Conservation (phyloP, 1,140 invertebrate species). For the Diachasmimorpha longicaudata region DNA sequence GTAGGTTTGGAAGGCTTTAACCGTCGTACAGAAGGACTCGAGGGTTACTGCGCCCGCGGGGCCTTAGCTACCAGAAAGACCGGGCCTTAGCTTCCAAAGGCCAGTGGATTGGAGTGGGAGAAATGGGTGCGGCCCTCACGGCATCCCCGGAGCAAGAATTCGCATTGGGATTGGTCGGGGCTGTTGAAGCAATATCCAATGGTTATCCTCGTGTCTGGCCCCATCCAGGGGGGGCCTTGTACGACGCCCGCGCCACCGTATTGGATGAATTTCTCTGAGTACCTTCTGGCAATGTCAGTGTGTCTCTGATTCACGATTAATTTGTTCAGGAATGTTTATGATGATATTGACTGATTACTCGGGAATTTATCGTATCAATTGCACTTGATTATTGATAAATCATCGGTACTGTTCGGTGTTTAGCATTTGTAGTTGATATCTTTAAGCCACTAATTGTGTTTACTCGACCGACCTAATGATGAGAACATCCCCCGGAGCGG, state of each 20-base stretch:
- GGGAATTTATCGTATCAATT: neutral
- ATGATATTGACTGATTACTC: neutral
- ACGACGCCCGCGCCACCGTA: constrained; percentile 24
- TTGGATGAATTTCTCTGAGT: constrained; percentile 37
- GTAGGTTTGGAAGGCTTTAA: constrained; percentile 49
- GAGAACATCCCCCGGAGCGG: constrained; percentile 20
- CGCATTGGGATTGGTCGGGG: constrained; percentile 15
- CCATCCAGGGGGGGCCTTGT: constrained; percentile 12
- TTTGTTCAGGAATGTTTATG: neutral
- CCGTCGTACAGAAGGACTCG: constrained; percentile 62
- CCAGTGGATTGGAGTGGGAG: constrained; percentile 32
- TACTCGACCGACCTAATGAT: constrained; percentile 20
- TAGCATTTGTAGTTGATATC: neutral
- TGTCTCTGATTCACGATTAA: neutral
- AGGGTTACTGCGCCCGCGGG: constrained; percentile 63
- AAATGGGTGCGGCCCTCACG: constrained; percentile 40
- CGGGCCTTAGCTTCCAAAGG: constrained; percentile 24
- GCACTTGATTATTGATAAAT: neutral
- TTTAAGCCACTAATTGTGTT: constrained; percentile 20
- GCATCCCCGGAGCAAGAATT: constrained; percentile 15
- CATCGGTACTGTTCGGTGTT: neutral
- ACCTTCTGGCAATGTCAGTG: constrained; percentile 37
- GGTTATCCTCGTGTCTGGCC: neutral
- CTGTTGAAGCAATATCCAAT: constrained; percentile 13
- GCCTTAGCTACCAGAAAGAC: constrained; percentile 62